Base-by-base conservation (phyloP, 2,888 invertebrate species). In the Athetis lepigone region DNA sequence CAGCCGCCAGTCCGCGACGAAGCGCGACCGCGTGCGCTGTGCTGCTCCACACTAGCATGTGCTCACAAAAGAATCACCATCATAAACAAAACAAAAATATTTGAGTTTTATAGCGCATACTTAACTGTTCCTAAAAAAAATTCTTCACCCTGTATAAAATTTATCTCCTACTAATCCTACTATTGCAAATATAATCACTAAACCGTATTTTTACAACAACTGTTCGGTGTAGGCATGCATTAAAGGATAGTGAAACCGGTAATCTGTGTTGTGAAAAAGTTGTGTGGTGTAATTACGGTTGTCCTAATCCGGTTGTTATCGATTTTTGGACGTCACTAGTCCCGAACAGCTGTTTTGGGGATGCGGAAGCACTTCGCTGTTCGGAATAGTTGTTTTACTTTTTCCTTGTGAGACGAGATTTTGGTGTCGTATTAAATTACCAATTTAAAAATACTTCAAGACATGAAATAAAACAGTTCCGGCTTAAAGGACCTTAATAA, bases 331-430 rank as follows among this genome's bases (percentile, higher is more conserved):
- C 88, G 81, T 87, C 87, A 88, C 86, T 84, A 84, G 65, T 83
- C 84, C 80, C 82, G 81, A 93, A 92, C 94, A 95, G 94, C 94
- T 95, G 94, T 90, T 93, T 88, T 83, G 81, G 85, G 86, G 88
- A 89, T 86, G 83, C 88, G 88, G 85, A 88, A 87, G 85, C 82
- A 81, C 75, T 79, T 64, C 65, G 75, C 68, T 75, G 74, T 64
- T 75, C 80, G 73, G 29, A 27, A 50, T 55, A 54, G 57, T 64
- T 47, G 11, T 52, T 68, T 61, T 50, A 40, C 37, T 55, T 67
- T 70, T 72, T 59, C 49, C 37, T 58, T 58, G 54, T 65, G 55
- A 46, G 37, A 62, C 52, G 42, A 70, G 62, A 60, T 47, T 51
- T 49, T 27, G 6, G 51, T 61, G 73, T 51, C 37, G 40, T 63